A percentile compares a stretch with the other conserved stretches of the same genome.
Evolutionary conservation across 2,888 invertebrate species (phyloP).

Genomic region (Thereva nobilitata): DNA sequence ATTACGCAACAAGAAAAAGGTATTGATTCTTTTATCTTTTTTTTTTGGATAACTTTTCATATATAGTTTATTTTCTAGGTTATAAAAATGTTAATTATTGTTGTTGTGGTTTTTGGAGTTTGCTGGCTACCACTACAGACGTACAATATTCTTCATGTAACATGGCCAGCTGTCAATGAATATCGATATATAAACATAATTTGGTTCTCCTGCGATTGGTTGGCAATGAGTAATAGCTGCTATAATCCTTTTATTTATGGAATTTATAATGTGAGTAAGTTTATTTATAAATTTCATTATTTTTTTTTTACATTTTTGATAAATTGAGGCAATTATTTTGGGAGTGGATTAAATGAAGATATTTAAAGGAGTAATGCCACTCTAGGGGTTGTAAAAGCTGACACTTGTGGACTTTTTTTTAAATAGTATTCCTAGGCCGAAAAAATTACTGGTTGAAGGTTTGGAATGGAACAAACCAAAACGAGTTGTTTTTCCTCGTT

Average conservation of each 20-base stretch:
- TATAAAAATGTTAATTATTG: constrained; percentile 85
- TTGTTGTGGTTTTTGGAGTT: constrained; percentile 78
- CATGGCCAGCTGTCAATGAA: constrained; percentile 71
- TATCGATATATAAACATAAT: constrained; percentile 82
- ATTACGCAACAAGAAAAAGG: constrained; percentile 82
- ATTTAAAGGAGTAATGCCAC: too few relatives aligned
- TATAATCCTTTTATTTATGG: constrained; percentile 91
- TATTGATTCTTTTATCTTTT: constrained; percentile 50
- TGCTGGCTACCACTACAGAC: constrained; percentile 84
- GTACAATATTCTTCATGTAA: constrained; percentile 73
- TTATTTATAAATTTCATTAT: constrained; percentile 44
- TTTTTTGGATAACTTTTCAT: constrained; percentile 3
- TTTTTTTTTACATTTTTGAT: not conserved
- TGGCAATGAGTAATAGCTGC: constrained; percentile 88
- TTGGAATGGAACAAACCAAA: too few relatives aligned
- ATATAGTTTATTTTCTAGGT: constrained; percentile 63
- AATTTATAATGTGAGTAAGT: constrained; percentile 78
- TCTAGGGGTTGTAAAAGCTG: too few relatives aligned
- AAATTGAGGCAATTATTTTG: not conserved
- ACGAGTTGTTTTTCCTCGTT: too few relatives aligned
- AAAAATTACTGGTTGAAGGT: too few relatives aligned
- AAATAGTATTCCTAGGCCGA: too few relatives aligned
- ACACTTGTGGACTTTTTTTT: too few relatives aligned
- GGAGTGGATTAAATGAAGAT: not conserved
- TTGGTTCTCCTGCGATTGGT: constrained; percentile 85